Evolutionary conservation across 2,888 invertebrate genomes (phyloP), one percentile per base, ranked within the genome.

Genomic region (Endotricha flammealis): DNA sequence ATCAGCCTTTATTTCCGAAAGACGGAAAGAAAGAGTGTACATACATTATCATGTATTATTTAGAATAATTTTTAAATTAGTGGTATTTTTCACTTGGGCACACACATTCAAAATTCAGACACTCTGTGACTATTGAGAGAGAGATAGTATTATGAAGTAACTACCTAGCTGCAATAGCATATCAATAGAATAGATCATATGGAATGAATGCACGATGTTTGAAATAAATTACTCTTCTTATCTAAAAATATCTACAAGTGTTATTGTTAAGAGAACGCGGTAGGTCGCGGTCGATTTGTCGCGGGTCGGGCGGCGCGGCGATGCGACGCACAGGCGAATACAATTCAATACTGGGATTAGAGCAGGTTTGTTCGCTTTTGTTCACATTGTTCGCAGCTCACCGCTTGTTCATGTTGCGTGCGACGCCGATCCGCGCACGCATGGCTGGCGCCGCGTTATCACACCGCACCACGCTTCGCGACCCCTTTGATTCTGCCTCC

Each of bases 401-500:
- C 56, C 28, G 64, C 34, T 60, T 61, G 58, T 60, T 50, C 60
- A 51, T 57, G 55, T 58, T 47, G 53, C 51, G 68, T 58, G 67
- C 73, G 68, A 65, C 59, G 46, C 46, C 64, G 69, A 61, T 65
- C 60, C 65, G 48, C 53, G 53, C 57, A 71, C 75, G 77, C 74
- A 61, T 53, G 72, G 61, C 43, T 50, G 62, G 61, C 53, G 48
- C 51, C 57, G 52, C 67, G 72, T 74, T 82, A 82, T 82, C 83
- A 65, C 69, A 43, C 55, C 58, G 52, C 57, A 51, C 62, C 80
- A 77, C 73, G 57, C 59, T 59, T 39, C 57, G 53, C 66, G 64
- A 76, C 76, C 80, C 81, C 74, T 76, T 74, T 63, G 64, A 69
- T 69, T 64, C 63, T 64, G 54, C 64, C 65, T 67, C 57, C 64